phyloP scores from a whole-genome alignment of 2,113 vertebrate species.

The Corythoichthys intestinalis region DNA sequence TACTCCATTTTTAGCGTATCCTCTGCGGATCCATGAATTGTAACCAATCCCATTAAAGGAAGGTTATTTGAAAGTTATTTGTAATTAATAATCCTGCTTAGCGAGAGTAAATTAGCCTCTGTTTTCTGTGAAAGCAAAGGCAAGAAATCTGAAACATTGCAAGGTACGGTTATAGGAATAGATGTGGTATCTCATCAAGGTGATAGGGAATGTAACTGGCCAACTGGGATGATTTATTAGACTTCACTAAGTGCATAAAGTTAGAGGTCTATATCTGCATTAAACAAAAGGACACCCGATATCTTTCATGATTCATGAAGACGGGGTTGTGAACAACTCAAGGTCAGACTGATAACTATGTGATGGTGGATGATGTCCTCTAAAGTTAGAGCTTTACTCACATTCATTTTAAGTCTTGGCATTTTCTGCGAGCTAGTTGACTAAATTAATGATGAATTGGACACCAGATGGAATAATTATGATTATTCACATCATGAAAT shows the following conservation, averaged over 20 bases:
- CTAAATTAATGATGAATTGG: not conserved
- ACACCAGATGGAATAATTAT: not conserved
- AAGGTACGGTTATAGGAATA: constrained; percentile 19
- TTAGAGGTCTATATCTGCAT: constrained; percentile 55
- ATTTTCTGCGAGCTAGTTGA: not conserved
- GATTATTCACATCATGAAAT: too few species aligned
- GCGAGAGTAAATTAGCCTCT: not conserved
- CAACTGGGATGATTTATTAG: constrained; percentile 51
- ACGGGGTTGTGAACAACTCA: constrained; percentile 38
- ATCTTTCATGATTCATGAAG: constrained; percentile 56
- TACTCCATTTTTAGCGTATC: not conserved
- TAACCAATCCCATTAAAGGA: not conserved
- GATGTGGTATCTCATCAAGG: constrained; percentile 38
- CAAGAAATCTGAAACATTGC: constrained; percentile 15
- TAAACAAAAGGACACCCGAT: constrained; percentile 45
- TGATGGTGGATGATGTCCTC: constrained; percentile 31
- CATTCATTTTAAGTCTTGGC: not conserved
- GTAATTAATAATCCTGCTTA: constrained; percentile 6
- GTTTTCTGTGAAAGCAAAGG: not conserved
- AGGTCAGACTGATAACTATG: constrained; percentile 55
- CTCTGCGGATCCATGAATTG: not conserved
- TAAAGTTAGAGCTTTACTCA: constrained; percentile 9
- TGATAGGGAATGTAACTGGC: constrained; percentile 34
- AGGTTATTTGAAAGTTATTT: constrained; percentile 4
- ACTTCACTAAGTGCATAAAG: constrained; percentile 44